phyloP scores from a whole-genome alignment of 2,797 vertebrate species.

The Nyctibius grandis region DNA sequence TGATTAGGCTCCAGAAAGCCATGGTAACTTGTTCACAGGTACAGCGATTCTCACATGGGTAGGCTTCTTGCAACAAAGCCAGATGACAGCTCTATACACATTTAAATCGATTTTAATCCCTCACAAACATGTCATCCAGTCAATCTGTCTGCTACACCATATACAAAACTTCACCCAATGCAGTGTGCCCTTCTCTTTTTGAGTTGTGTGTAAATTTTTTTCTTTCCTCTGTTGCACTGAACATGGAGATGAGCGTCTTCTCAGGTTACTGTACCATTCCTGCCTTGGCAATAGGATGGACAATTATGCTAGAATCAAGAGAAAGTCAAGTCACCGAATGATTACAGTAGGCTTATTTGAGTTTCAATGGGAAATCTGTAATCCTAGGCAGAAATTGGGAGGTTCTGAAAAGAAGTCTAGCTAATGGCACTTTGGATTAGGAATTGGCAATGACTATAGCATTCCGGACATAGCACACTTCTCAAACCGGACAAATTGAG shows the following conservation, averaged over 20 bases:
- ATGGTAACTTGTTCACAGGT: background rate
- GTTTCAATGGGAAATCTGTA: background rate
- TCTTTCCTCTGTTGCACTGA: background rate
- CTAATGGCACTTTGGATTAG: background rate
- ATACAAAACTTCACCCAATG: background rate
- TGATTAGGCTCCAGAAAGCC: background rate
- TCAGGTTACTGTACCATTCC: background rate
- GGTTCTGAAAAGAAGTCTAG: background rate
- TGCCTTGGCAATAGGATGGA: background rate
- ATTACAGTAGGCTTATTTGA: background rate
- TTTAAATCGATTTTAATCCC: background rate
- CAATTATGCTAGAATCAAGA: background rate
- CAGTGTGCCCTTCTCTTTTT: background rate
- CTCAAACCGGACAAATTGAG: background rate
- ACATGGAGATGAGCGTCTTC: background rate
- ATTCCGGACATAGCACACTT: background rate
- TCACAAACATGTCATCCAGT: background rate
- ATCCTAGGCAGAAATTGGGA: background rate
- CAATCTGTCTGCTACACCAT: background rate
- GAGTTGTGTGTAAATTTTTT: background rate
- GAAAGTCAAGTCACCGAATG: background rate
- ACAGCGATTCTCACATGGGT: rapidly evolving
- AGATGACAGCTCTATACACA: background rate
- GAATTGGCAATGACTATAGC: background rate
- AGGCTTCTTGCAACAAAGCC: background rate